Conservation (phyloP, 2,797 vertebrate species). For the Cossypha polioptera region DNA sequence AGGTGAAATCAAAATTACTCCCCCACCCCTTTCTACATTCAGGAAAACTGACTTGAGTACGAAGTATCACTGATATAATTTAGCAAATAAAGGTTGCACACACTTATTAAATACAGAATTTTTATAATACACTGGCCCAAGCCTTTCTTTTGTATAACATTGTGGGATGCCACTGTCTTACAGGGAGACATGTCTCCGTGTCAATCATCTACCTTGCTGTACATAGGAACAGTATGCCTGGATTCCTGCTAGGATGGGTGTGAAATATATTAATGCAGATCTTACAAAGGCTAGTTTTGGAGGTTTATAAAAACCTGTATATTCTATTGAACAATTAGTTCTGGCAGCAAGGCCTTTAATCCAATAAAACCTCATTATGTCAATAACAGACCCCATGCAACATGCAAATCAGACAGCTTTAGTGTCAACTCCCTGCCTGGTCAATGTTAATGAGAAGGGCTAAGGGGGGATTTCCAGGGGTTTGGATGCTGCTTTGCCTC, state of each 20-base stretch:
- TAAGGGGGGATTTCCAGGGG: neutral
- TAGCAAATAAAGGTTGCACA: neutral
- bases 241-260: neutral
- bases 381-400: neutral
- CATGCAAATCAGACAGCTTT: neutral
- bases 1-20: neutral
- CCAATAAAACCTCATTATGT: neutral
- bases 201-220: neutral
- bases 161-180: neutral
- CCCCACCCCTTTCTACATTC: neutral
- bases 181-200: neutral
- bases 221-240: neutral
- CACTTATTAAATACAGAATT: neutral
- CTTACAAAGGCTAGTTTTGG: neutral
- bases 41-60: neutral
- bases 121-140: neutral
- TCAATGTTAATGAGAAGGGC: neutral
- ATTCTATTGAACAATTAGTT: neutral
- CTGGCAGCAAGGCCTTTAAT: constrained; percentile 11
- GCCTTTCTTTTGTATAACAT: neutral
- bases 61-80: neutral
- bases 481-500: neutral
- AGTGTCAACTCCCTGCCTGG: neutral
- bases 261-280: neutral
- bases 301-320: neutral